phyloP scores from a whole-genome alignment of 2,888 invertebrate genomes.

The Agrilus cyanescens region DNA sequence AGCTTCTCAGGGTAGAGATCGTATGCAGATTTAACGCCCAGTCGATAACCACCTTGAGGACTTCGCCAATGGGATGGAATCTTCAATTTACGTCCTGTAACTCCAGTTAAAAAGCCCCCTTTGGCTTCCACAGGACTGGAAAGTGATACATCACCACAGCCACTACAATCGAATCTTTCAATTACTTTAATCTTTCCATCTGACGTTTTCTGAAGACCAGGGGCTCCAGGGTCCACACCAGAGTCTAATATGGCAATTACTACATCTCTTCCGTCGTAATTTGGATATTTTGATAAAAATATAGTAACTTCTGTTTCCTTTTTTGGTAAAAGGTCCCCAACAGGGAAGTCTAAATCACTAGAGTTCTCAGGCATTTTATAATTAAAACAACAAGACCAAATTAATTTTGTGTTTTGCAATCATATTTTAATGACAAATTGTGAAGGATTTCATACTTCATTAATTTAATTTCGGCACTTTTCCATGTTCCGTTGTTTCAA shows the following conservation, averaged over 20 bases:
- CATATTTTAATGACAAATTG: no score
- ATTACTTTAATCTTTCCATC: constrained; percentile 88
- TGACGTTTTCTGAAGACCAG: constrained; percentile 82
- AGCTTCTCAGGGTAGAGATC: constrained; percentile 79
- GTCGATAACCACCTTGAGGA: constrained; percentile 70
- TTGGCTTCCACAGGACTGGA: constrained; percentile 56
- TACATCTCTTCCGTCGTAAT: constrained; percentile 83
- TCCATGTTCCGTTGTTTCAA: no score
- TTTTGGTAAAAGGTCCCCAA: constrained; percentile 81
- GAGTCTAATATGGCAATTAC: constrained; percentile 95
- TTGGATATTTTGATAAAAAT: constrained; percentile 79
- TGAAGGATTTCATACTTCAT: no score
- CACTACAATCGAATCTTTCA: constrained; percentile 90
- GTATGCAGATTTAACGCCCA: constrained; percentile 77
- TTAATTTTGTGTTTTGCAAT: no score
- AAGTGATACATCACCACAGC: constrained; percentile 94
- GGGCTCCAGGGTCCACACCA: constrained; percentile 93
- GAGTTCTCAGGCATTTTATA: constrained; percentile 8
- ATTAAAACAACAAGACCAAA: neutral
- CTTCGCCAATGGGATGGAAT: constrained; percentile 75
- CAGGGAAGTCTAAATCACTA: constrained; percentile 51
- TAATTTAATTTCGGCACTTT: no score
- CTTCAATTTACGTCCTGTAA: constrained; percentile 82
- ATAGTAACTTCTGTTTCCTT: constrained; percentile 84
- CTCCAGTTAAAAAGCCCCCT: constrained; percentile 68